Evolutionary conservation across 2,888 invertebrate genomes (phyloP), one percentile per base, ranked within the genome.

Genomic region (Tiliacea aurago): DNA sequence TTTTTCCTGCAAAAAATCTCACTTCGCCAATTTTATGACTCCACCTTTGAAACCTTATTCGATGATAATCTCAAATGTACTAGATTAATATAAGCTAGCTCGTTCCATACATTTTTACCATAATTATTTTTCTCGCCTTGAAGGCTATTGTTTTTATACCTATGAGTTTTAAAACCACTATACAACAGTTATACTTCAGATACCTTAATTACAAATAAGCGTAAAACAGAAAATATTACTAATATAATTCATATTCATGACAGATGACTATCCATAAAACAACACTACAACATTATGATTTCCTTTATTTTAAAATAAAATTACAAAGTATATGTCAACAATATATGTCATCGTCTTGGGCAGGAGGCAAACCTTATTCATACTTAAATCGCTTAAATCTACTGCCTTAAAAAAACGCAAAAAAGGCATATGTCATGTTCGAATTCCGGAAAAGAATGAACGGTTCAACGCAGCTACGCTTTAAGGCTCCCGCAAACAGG

Each of bases 281-380:
- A 80, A 68, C 37, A 63, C 49, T 65, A 67, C 23, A 79, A 69
- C 63, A 68, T 73, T 70, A 69, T 53, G 47, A 84, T 63, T 75
- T 28, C n/a, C 63, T 84, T 86, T 78, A 81, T 84, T 84, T 33
- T 69, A 68, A 64, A 81, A 71, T 70, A 76, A 65, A 49, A 76
- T 74, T 86, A 78, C 75, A 81, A 70, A 78, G 75, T 80, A 45
- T 72, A 47, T n/a, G 28, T 72, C 63, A 70, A 71, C 55, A 76
- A 75, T 73, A 37, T 63, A 37, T 55, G 15, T 64, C 43, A 64
- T 53, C n/a, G 9, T 83, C 55, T 78, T 58, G 37, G 62, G 58
- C 15, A 49, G 53, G 18, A 62, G 53, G 41, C 78, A 63, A 23
- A 56, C 7, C 1, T 77, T 51, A 66, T 18, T 43, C n/a, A 33